Evolutionary conservation across 2,888 invertebrate species (phyloP).

Genomic region (Clostera curtula): DNA sequence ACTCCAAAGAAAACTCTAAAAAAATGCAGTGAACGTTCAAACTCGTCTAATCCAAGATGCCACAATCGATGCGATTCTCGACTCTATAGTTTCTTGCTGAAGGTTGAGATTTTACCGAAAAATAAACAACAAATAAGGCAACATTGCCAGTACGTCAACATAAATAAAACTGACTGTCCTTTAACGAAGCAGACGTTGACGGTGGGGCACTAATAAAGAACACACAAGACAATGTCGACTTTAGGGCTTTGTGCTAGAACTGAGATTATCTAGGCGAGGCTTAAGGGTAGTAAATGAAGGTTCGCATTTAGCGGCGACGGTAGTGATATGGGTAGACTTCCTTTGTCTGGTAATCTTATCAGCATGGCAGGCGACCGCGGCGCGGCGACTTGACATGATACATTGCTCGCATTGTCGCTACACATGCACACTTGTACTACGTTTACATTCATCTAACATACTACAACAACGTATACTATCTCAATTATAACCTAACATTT

Average conservation of each 20-base stretch:
- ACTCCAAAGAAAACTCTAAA: conserved; percentile 40
- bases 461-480: too few species aligned
- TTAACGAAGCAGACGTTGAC: conserved; percentile 71
- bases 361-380: conserved; percentile 52
- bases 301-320: conserved; percentile 65
- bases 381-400: conserved; percentile 65
- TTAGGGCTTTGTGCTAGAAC: conserved; percentile 41
- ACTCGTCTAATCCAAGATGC: conserved; percentile 31
- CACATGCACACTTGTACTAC: too few species aligned
- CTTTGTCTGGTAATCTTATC: conserved; percentile 75
- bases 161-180: conserved; percentile 74
- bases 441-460: conserved; percentile 35
- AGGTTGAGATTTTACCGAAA: conserved; percentile 35
- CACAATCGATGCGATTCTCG: conserved; percentile 26
- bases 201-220: conserved; percentile 59
- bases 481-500: too few species aligned
- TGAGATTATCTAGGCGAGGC: conserved; percentile 25
- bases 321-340: conserved; percentile 73
- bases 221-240: conserved; percentile 43
- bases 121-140: conserved; percentile 59
- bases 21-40: conserved; percentile 34
- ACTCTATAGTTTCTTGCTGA: conserved; percentile 42
- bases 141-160: conserved; percentile 70
- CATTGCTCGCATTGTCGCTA: conserved; percentile 48
- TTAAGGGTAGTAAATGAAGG: conserved; percentile 63